Base-by-base conservation (phyloP, 2,797 vertebrate genomes). In the Epinephelus malabaricus region DNA sequence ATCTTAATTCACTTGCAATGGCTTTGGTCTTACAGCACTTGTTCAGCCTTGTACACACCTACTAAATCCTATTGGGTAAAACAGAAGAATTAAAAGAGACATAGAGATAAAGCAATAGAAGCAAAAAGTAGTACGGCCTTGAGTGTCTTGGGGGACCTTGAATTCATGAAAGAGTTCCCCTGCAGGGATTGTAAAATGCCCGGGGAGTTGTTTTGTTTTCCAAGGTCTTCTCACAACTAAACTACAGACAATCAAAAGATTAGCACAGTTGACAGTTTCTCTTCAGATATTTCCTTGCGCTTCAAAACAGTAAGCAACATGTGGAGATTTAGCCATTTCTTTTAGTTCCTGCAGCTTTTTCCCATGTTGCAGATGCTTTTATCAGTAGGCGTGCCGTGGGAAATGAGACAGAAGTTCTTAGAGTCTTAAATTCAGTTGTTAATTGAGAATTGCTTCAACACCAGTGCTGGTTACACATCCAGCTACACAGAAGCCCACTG, bases 171-270 rank as follows among this genome's bases (percentile, higher is more conserved):
- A 18, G 66, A 59, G 43, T 76, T 78, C 79, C 54, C 79, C 68
- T 59, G 46, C 5, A 46, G 76, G 65, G 59, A 70, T 17, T 23
- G 21, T 67, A 61, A 62, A 82, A 61, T 43, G 34, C 74, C 7
- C 1, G 8, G 21, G 63, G 69, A 87, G 43, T 66, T 77, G 65
- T 73, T 85, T 54, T 75, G 58, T 76, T 85, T 83, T 75, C 46
- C 68, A 79, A 75, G 78, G 78, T 84, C 79, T 73, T 68, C 27
- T 70, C 58, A 69, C 59, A 68, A 68, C 71, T 56, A 21, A 49
- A 78, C 45, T 49, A 30, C 45, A 83, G 60, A 78, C 54, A 79
- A 79, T 81, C 53, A 85, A 71, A 85, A 81, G 78, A 84, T 85
- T 65, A 81, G 51, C 49, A 76, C 56, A 66, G 53, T 55, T 79